These are phyloP conservation scores for Drosophila algonquin DNA, from an alignment of 2,888 invertebrate species.

Conservation along the genomic window DNA sequence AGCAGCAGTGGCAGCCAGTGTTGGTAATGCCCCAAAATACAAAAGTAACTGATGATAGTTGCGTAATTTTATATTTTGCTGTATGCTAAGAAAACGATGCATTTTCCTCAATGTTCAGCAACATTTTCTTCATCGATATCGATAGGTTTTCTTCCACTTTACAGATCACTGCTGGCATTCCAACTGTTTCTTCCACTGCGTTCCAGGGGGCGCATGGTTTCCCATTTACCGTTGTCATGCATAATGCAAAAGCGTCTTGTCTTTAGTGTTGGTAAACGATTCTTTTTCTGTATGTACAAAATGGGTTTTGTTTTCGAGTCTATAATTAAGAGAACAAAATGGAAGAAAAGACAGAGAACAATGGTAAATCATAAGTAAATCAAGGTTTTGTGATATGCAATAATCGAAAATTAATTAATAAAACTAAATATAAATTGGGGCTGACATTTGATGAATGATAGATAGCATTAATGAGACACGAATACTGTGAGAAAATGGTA, in stretches of 20 bases:
- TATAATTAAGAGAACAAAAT: conserved; percentile 75
- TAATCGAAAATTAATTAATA: not conserved
- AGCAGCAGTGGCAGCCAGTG: conserved; percentile 61
- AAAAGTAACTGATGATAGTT: conserved; percentile 83
- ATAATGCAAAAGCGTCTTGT: conserved; percentile 29
- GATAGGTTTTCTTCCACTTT: conserved; percentile 18
- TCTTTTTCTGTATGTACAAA: not conserved
- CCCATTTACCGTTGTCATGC: conserved; percentile 30
- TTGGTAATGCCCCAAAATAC: conserved; percentile 74
- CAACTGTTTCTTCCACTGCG: conserved; percentile 15
- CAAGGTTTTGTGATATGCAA: conserved; percentile 35
- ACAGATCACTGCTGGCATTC: conserved; percentile 9
- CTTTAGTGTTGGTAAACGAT: conserved; percentile 27
- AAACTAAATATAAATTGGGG: not conserved
- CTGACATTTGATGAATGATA: not conserved
- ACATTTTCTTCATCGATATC: conserved; percentile 60
- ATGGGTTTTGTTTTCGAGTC: conserved; percentile 50
- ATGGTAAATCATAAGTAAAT: conserved; percentile 75
- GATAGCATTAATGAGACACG: not conserved
- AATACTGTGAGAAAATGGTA: not conserved
- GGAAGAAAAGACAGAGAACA: conserved; percentile 47
- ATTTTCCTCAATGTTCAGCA: conserved; percentile 78
- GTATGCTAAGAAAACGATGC: conserved; percentile 82
- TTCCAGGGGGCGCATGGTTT: conserved; percentile 19
- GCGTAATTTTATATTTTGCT: conserved; percentile 82